A percentile compares a stretch with the other conserved stretches of the same genome.
phyloP scores from a whole-genome alignment of 2,113 vertebrate species.

The Ceyx melanurus region DNA sequence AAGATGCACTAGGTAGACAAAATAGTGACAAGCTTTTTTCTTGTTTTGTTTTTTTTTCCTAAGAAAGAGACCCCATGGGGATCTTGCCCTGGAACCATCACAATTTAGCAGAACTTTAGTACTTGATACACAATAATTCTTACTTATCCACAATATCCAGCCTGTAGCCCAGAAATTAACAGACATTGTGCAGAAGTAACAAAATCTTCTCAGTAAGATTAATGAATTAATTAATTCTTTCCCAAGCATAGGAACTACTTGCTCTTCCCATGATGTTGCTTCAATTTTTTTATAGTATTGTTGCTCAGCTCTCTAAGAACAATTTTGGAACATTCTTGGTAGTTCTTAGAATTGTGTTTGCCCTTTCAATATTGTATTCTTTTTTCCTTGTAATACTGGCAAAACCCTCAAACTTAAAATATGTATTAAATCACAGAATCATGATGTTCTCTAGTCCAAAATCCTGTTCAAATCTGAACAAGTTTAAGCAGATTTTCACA shows the following conservation, averaged over 20 bases:
- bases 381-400: background rate
- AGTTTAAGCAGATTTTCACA: background rate
- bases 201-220: background rate
- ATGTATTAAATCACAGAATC: background rate
- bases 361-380: background rate
- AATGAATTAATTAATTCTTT: background rate
- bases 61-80: background rate
- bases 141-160: background rate
- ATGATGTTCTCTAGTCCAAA: rapidly evolving
- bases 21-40: rapidly evolving
- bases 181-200: background rate
- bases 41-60: background rate
- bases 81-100: background rate
- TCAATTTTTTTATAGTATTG: background rate
- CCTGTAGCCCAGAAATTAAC: background rate
- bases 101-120: too few species aligned
- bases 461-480: background rate
- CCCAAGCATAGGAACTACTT: background rate
- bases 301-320: background rate
- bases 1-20: rapidly evolving
- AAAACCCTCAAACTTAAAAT: background rate
- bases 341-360: background rate
- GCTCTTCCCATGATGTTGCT: background rate
- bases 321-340: background rate
- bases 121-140: background rate